A percentile compares a stretch with the other conserved stretches of the same genome.
Conservation (phyloP, 2,888 invertebrate species). For the Brassicogethes aeneus region DNA sequence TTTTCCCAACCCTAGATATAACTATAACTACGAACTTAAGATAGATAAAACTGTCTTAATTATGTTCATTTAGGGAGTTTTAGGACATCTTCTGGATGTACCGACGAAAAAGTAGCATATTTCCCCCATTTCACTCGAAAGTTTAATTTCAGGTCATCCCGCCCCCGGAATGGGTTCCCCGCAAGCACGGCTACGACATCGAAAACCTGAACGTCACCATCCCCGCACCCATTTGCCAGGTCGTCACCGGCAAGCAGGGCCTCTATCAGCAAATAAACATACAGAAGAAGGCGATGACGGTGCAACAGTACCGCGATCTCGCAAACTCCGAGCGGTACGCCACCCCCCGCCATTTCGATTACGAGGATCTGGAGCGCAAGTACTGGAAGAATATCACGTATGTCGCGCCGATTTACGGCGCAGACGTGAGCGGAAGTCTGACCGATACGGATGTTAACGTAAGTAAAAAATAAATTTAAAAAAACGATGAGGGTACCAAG, state of each 20-base stretch:
- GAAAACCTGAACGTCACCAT: slow-evolving; percentile 77
- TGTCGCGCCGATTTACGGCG: slow-evolving; percentile 95
- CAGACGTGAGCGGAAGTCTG: slow-evolving; percentile 93
- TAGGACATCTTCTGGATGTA: too few relatives aligned
- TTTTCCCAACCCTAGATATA: too few relatives aligned
- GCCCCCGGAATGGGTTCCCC: slow-evolving; percentile 90
- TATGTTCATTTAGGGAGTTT: too few relatives aligned
- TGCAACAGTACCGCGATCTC: slow-evolving; percentile 79
- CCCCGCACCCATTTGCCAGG: slow-evolving; percentile 90
- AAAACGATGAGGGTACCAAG: too few relatives aligned
- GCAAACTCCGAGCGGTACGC: slow-evolving; percentile 71
- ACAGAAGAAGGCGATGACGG: slow-evolving; percentile 85
- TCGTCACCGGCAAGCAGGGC: slow-evolving; percentile 91
- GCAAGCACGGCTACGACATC: slow-evolving; percentile 75
- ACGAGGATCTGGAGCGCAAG: slow-evolving; percentile 84
- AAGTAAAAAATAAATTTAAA: too few relatives aligned
- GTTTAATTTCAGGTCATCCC: slow-evolving; percentile 92
- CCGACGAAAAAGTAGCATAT: too few relatives aligned
- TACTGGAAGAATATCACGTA: slow-evolving; percentile 99
- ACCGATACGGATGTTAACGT: slow-evolving; percentile 82
- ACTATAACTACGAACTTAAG: too few relatives aligned
- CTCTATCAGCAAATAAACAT: slow-evolving; percentile 95
- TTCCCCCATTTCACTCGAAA: too few relatives aligned
- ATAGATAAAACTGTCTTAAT: too few relatives aligned
- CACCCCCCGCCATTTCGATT: slow-evolving; percentile 77